phyloP scores from a whole-genome alignment of 2,113 vertebrate species.

The Gallinago media region DNA sequence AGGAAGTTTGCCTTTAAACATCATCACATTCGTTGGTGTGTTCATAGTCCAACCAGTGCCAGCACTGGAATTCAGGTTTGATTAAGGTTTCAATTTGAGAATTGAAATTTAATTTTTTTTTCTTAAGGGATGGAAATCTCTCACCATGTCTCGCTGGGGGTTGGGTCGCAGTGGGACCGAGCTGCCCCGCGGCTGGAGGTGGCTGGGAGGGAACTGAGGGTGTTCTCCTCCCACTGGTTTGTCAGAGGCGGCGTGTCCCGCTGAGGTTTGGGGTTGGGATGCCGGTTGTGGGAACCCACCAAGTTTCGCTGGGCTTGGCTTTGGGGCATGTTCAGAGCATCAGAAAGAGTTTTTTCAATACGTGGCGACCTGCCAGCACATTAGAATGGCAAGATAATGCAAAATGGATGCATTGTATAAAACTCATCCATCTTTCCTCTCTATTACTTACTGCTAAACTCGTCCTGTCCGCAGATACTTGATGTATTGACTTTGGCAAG shows the following conservation, averaged over 20 bases:
- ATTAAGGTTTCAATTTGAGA: neutral
- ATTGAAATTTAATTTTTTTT: neutral
- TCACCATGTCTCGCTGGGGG: neutral
- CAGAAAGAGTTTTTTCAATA: neutral
- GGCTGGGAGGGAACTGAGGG: neutral
- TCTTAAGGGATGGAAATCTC: too few species aligned
- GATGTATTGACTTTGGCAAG: neutral
- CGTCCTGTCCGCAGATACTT: neutral
- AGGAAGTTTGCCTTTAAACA: neutral
- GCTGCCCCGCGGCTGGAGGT: too few species aligned
- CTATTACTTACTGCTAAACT: neutral
- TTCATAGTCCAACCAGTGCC: rapidly evolving
- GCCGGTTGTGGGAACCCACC: neutral
- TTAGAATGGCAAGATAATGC: neutral
- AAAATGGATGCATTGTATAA: neutral
- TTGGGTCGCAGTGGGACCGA: neutral
- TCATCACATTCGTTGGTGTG: rapidly evolving
- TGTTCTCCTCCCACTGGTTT: rapidly evolving
- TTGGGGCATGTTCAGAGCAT: neutral
- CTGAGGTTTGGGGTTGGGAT: neutral
- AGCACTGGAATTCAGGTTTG: neutral
- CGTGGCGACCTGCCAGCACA: neutral
- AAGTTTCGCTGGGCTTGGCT: neutral
- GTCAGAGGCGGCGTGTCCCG: rapidly evolving
- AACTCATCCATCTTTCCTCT: neutral